Conservation (phyloP, 2,797 vertebrate genomes). For the Eulemur rubriventer region DNA sequence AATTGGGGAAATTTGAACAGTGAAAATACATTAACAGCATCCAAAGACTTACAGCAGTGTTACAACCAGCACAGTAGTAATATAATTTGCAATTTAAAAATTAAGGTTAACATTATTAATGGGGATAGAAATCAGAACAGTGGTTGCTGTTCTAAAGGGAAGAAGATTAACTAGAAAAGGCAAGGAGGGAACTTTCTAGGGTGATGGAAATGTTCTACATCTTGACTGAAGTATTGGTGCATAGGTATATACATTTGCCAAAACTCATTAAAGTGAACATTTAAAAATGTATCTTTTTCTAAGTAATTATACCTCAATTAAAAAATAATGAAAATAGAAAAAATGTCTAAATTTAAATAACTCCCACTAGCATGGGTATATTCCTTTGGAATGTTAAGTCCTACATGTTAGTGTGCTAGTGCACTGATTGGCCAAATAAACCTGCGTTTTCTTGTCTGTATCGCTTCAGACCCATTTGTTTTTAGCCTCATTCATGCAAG, state of each 20-base stretch:
- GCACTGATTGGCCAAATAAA: neutral
- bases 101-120: neutral
- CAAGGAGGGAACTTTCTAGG: neutral
- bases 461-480: neutral
- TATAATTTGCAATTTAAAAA: neutral
- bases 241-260: neutral
- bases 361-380: neutral
- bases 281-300: neutral
- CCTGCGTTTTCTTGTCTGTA: neutral
- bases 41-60: neutral
- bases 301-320: neutral
- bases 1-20: neutral
- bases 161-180: neutral
- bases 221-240: neutral
- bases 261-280: neutral
- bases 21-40: neutral
- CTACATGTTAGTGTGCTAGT: neutral
- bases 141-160: neutral
- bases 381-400: conserved; percentile 33
- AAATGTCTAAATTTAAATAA: neutral
- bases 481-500: neutral
- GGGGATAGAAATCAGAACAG: neutral
- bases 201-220: neutral
- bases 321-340: conserved; percentile 5
- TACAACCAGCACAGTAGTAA: neutral